Base-by-base conservation (phyloP, 2,888 invertebrate species). In the Keiferia lycopersicella region DNA sequence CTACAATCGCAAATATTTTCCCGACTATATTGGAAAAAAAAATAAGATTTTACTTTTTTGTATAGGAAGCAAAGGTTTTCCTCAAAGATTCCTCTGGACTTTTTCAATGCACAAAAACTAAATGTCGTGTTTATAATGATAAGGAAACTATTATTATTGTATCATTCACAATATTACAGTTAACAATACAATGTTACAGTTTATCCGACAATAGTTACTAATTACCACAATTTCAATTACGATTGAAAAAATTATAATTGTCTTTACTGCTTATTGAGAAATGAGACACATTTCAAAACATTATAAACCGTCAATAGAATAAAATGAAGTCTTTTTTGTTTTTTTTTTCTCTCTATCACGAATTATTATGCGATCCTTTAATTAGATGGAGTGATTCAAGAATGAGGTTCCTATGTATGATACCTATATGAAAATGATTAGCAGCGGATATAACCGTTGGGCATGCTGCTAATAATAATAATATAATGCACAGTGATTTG, bases 121-220 rank as follows among this genome's bases (percentile, higher is more conserved):
- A 34, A 26, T 56, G 56, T 57, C 58, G 59, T 60, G 64, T 63
- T 62, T 66, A 61, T 63, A 63, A 66, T 60, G 56, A 82, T 77
- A 73, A 79, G 85, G 84, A 86, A 85, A 79, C 77, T 73, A 86
- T 87, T 83, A 82, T 72, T 74, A 78, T 78, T 77, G 78, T 83
- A 83, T 85, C 80, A 83, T 75, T 75, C 72, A 70, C 71, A 68
- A 71, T 82, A 79, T 81, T 80, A 81, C 78, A 79, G 77, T 80
- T 83, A n/a, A n/a, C n/a, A n/a, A n/a, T n/a, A n/a, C n/a, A n/a
- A 71, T 82, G 79, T 81, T 80, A 81, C 78, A 79, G 77, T 80
- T 83, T 77, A 78, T 74, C 74, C 71, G 73, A 83, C 83, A 82
- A 83, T 85, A 73, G 82, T 73, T 71, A 71, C 78, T 76, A 83